Percentiles rank a stretch among this genome's conserved stretches.
Evolutionary conservation across 2,797 vertebrate genomes (phyloP).

Genomic region (Gymnoscopelus microlampas): DNA sequence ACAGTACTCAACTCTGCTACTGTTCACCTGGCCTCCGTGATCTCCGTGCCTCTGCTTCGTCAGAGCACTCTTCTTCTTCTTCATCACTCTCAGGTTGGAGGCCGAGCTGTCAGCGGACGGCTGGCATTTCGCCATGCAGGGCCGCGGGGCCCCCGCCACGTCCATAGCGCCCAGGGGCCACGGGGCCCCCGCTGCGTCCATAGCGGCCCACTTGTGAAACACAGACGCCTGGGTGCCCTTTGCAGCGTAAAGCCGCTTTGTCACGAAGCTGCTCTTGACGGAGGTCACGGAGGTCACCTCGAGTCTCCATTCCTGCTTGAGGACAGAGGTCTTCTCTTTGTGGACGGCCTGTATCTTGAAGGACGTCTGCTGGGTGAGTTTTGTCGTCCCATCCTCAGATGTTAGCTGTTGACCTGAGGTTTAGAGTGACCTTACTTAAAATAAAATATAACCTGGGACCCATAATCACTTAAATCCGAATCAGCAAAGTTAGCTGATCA

Average conservation of each 20-base stretch:
- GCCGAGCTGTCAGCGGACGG: constrained; percentile 32
- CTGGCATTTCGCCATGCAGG: constrained; percentile 39
- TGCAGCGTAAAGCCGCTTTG: background rate
- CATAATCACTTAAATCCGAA: no score
- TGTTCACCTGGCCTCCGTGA: background rate
- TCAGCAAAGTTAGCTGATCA: no score
- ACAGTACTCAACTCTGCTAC: constrained; percentile 1
- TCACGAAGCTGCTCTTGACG: constrained; percentile 1
- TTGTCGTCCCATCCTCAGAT: background rate
- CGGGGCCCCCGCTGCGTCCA: constrained; percentile 32
- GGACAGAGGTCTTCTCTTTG: background rate
- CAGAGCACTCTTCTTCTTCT: constrained; percentile 22
- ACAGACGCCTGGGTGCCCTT: constrained; percentile 26
- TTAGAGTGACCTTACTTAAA: background rate
- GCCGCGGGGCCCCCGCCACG: no score
- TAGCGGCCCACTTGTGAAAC: constrained; percentile 53
- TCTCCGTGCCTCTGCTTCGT: constrained; percentile 3
- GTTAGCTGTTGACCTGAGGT: constrained; percentile 9
- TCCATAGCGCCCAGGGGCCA: constrained; percentile 2
- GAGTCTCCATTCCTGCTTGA: constrained; percentile 6
- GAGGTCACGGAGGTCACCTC: background rate
- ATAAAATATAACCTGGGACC: no score
- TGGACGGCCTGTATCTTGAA: background rate
- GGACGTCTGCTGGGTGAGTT: background rate
- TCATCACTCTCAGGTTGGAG: constrained; percentile 20